Evolutionary conservation across 2,113 vertebrate genomes (phyloP).

Genomic region (Pterocles gutturalis): DNA sequence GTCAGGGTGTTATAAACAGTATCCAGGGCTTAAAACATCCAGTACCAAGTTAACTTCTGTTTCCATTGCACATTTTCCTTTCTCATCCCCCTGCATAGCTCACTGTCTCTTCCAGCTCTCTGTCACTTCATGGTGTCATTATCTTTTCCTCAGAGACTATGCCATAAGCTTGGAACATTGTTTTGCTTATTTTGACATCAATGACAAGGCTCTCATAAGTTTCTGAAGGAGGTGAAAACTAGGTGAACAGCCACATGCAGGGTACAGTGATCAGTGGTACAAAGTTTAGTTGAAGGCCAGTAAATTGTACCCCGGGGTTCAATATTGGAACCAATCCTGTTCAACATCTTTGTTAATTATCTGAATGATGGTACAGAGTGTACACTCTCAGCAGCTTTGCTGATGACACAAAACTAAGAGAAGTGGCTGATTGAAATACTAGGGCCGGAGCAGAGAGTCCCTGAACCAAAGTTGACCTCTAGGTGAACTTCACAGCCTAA

Average conservation of each 20-base stretch:
- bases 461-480: too few species aligned
- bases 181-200: not conserved
- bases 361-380: not conserved
- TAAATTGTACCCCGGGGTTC: not conserved
- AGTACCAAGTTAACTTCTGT: not conserved
- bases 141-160: not conserved
- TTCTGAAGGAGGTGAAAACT: not conserved
- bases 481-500: too few species aligned
- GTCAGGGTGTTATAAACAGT: not conserved
- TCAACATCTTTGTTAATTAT: not conserved
- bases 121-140: not conserved
- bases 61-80: not conserved
- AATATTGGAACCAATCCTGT: not conserved
- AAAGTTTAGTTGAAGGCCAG: not conserved
- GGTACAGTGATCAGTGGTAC: not conserved
- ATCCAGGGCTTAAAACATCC: not conserved
- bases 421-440: not conserved
- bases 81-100: not conserved
- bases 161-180: not conserved
- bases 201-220: not conserved
- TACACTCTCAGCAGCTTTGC: not conserved
- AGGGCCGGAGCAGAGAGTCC: too few species aligned
- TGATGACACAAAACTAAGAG: not conserved
- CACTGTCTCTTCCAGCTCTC: not conserved
- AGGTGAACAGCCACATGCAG: fast-evolving